Percentiles rank a stretch among this genome's conserved stretches.
Evolutionary conservation across 2,797 vertebrate genomes (phyloP).

Genomic region (Eutrigla gurnardus): DNA sequence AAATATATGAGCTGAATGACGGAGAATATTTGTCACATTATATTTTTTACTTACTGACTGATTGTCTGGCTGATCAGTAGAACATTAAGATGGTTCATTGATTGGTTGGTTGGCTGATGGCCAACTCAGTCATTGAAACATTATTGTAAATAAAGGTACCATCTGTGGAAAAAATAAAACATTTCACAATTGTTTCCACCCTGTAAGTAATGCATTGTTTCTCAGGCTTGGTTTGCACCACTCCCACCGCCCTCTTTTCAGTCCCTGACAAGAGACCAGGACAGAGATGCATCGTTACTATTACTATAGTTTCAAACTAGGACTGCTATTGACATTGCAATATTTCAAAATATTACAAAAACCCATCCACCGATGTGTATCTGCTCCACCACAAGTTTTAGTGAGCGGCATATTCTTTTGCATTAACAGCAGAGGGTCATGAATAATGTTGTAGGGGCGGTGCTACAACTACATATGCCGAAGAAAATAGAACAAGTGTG

Average conservation of each 20-base stretch:
- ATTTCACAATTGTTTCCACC: neutral
- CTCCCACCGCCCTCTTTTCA: slow-evolving; percentile 4
- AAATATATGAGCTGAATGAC: neutral
- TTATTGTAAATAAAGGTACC: neutral
- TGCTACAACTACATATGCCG: neutral
- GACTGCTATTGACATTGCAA: neutral
- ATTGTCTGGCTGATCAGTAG: neutral
- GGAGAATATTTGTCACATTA: neutral
- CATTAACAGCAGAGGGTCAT: neutral
- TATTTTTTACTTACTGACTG: neutral
- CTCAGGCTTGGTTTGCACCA: neutral
- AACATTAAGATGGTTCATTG: neutral
- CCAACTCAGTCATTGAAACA: neutral
- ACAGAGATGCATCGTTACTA: neutral
- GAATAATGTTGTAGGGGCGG: neutral
- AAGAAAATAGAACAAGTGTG: neutral
- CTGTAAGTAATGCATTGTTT: neutral
- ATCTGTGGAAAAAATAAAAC: neutral
- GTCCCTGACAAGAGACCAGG: neutral
- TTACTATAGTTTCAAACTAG: neutral
- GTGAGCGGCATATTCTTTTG: slow-evolving; percentile 5
- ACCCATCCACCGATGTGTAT: neutral
- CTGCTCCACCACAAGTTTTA: neutral
- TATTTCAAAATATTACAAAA: slow-evolving; percentile 11
- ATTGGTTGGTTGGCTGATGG: neutral